These are phyloP conservation scores for Mugil cephalus DNA, from an alignment of 2,113 vertebrate genomes.

Conservation along the genomic window DNA sequence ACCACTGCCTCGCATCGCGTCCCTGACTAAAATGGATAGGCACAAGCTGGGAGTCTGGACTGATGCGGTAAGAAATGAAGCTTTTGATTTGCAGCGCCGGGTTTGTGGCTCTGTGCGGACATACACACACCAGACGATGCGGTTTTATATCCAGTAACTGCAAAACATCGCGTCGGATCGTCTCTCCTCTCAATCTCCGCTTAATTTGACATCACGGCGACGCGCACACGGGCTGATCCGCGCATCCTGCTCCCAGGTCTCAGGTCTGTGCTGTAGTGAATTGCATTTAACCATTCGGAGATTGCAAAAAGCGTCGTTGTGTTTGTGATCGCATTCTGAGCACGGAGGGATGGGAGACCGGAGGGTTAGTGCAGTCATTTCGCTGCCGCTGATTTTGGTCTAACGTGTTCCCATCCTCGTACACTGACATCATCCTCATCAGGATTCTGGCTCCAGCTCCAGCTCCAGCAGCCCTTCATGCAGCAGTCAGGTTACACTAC, in stretches of 20 bases:
- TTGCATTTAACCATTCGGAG: neutral
- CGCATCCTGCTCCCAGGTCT: neutral
- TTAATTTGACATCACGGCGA: conserved; percentile 8
- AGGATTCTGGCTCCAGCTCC: conserved; percentile 25
- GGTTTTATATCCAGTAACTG: neutral
- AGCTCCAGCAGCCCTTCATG: conserved; percentile 13
- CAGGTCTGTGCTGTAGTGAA: neutral
- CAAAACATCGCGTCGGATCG: neutral
- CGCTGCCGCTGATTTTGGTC: conserved; percentile 13
- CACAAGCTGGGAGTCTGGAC: conserved; percentile 48
- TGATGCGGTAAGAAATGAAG: conserved; percentile 77
- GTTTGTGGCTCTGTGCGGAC: neutral
- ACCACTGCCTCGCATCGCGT: conserved; percentile 38
- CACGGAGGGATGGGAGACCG: neutral
- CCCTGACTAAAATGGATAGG: conserved; percentile 58
- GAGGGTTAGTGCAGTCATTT: neutral
- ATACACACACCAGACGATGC: neutral
- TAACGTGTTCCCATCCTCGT: conserved; percentile 26
- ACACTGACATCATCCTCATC: conserved; percentile 62
- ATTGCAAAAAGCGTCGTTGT: neutral
- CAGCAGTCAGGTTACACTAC: conserved; percentile 36
- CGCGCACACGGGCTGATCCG: neutral
- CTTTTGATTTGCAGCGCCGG: conserved; percentile 1
- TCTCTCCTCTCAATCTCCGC: neutral
- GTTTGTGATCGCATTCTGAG: neutral